Evolutionary conservation across 23 tunicate genomes (phyloP), one percentile per base, ranked within the genome.

Genomic region (Styela clava): DNA sequence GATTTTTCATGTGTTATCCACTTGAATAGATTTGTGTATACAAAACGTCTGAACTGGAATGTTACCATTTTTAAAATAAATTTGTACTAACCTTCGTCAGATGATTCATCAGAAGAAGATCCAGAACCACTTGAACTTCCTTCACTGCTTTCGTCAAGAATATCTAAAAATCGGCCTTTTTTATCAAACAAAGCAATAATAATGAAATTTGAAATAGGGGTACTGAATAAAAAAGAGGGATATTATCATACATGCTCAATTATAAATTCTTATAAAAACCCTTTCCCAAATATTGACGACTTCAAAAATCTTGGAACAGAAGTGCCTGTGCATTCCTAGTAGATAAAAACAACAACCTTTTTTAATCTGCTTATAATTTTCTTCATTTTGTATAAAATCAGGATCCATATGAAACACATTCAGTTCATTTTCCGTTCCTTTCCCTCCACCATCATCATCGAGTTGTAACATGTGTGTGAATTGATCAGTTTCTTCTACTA

Each of bases 401-500:
- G 89, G 90, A 83, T 94, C 99, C 56, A 86, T 32, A 28, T 82
- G 85, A 52, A 94, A 94, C 16, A 94, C 99, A 62, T 94, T 94
- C 24, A 89, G 37, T 30, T 83, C 79, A 33, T 44, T 88, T 52
- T 94, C 91, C 29, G 86, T 64, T 16, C 80, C 78, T 37, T 83
- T 83, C 16, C 82, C 36, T 18, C 2, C 81, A 68, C 74, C 88
- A 52, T 86, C 91, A 56, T 87, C 91, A 74, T 88, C 95, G 33
- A 94, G 78, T 3, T 85, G 87, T 16, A 94, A 83, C 99, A 94
- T 88, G 83, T 94, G 99, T 7, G 99, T 94, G 74, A 82, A 89
- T 86, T 94, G 95, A 33, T 94, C 98, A 44, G 86, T 77, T 74
- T 94, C 98, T 62, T 85, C 89, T 19, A 94, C 98, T 69, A 94